Conservation (phyloP, 1,140 invertebrate genomes). For the Micrasema minimum region DNA sequence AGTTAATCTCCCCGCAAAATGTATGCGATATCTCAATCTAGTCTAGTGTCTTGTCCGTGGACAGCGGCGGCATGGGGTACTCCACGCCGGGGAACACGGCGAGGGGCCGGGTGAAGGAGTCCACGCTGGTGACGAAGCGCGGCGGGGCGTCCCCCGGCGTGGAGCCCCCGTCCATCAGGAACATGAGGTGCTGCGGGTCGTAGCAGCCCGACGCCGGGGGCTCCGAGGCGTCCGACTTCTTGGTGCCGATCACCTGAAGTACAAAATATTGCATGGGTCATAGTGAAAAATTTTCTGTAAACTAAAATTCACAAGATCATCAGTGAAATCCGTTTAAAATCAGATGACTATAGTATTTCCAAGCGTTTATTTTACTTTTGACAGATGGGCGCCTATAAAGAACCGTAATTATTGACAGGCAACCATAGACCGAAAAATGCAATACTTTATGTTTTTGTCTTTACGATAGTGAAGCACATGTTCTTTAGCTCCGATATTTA, state of each 20-base stretch:
- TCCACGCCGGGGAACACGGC: neutral
- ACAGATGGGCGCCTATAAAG: too few species aligned
- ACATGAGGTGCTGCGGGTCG: neutral
- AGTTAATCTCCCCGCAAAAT: too few species aligned
- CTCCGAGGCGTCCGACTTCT: neutral
- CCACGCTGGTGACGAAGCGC: conserved; percentile 4
- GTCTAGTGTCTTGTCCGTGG: too few species aligned
- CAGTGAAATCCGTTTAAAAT: too few species aligned
- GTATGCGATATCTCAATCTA: too few species aligned
- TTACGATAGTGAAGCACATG: too few species aligned
- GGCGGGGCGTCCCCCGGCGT: neutral
- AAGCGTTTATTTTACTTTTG: too few species aligned
- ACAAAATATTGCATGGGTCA: neutral
- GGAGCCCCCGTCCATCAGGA: neutral
- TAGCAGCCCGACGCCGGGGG: neutral
- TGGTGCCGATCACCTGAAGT: conserved; percentile 15
- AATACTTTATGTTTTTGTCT: too few species aligned
- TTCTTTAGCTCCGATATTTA: too few species aligned
- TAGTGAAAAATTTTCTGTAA: neutral
- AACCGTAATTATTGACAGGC: too few species aligned
- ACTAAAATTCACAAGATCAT: neutral
- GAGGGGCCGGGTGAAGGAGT: neutral
- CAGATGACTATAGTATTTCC: neutral
- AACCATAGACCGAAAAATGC: too few species aligned
- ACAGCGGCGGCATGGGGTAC: neutral